Conservation (phyloP, 92 coral and sea anemone genomes). For the Porites evermanni region DNA sequence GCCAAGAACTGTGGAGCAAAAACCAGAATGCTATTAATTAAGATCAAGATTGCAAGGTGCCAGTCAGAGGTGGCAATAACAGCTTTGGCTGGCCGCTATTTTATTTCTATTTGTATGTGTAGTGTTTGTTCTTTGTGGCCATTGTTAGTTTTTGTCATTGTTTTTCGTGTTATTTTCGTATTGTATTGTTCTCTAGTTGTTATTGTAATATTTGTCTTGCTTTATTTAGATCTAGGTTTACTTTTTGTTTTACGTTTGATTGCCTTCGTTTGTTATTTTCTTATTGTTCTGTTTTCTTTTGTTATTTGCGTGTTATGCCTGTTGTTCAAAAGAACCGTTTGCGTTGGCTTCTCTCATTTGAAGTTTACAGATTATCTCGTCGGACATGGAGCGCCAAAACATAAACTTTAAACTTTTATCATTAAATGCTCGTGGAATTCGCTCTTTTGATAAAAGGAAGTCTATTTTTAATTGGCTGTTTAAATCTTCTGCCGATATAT, state of each 20-base stretch:
- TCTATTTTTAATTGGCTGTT: too few species aligned
- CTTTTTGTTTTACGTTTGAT: not conserved
- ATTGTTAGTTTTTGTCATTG: too few species aligned
- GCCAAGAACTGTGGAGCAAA: not conserved
- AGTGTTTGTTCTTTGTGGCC: too few species aligned
- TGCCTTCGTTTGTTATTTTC: not conserved
- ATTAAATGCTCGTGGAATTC: too few species aligned
- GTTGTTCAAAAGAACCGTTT: not conserved
- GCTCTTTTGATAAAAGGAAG: too few species aligned
- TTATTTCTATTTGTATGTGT: not conserved
- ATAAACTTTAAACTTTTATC: too few species aligned
- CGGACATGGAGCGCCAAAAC: not conserved
- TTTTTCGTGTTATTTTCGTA: too few species aligned
- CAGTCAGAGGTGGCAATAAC: constrained; percentile 8
- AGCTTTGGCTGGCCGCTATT: not conserved
- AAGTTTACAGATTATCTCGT: not conserved
- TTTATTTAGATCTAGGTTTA: not conserved
- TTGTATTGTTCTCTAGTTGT: too few species aligned
- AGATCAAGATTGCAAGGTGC: not conserved
- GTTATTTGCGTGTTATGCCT: too few species aligned
- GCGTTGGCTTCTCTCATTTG: not conserved
- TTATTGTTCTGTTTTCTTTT: too few species aligned
- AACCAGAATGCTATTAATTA: constrained; percentile 1
- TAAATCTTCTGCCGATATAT: too few species aligned
- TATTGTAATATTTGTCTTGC: not conserved